A percentile compares a stretch with the other conserved stretches of the same genome.
These are phyloP conservation scores for Brienomyrus longianalis DNA, from an alignment of 2,113 vertebrate species.

Conservation along the genomic window DNA sequence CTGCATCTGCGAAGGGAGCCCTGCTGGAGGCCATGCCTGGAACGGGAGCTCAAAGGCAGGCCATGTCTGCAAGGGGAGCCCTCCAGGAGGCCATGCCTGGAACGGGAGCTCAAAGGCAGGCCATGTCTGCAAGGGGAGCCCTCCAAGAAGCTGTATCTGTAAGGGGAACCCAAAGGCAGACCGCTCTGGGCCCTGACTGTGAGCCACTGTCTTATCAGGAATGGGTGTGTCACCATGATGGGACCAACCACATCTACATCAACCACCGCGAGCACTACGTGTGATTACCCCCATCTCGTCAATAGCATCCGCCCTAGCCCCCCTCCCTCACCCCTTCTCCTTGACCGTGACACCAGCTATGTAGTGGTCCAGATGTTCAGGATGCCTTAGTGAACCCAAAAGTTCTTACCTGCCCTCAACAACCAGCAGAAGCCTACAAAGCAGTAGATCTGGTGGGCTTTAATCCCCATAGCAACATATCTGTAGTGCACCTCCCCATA, in stretches of 20 bases:
- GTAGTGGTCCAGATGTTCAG: background rate
- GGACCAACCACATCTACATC: conserved; percentile 60
- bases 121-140: conserved; percentile 16
- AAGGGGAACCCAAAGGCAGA: conserved; percentile 14
- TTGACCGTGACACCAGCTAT: background rate
- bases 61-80: background rate
- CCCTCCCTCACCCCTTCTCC: background rate
- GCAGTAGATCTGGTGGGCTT: background rate
- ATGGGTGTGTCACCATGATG: conserved; percentile 66
- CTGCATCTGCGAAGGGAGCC: background rate
- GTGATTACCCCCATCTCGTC: conserved; percentile 34
- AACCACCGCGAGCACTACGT: conserved; percentile 69
- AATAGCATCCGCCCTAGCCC: background rate
- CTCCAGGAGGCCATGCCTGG: background rate
- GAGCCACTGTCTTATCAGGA: conserved; percentile 51
- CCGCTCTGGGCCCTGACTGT: conserved; percentile 33
- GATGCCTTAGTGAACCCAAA: background rate
- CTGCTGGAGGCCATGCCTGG: background rate
- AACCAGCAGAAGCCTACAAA: background rate
- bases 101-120: conserved; percentile 16
- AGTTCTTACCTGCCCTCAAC: background rate
- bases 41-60: conserved; percentile 8
- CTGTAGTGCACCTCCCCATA: background rate
- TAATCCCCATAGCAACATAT: background rate
- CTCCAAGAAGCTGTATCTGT: background rate